Conservation (phyloP, 92 coral and sea anemone species). For the Plumapathes pennacea region DNA sequence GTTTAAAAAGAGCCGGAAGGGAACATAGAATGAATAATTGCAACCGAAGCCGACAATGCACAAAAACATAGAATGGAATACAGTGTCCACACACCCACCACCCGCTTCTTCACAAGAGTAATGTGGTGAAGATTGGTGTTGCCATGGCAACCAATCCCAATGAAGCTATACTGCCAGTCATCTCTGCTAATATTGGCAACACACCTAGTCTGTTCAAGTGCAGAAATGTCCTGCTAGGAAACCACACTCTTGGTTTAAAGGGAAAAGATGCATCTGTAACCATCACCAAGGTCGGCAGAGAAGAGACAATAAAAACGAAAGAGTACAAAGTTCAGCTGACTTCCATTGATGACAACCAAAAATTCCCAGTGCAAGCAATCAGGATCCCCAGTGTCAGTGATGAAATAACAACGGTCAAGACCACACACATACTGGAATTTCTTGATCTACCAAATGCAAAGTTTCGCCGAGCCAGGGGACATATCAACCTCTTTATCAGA, state of each 20-base stretch:
- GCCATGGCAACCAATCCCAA: constrained; percentile 25
- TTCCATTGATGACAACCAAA: constrained; percentile 25
- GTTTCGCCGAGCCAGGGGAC: constrained; percentile 41
- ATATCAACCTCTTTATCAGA: constrained; percentile 31
- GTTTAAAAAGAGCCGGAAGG: constrained; percentile 43
- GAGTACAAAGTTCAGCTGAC: constrained; percentile 37
- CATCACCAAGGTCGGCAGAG: constrained; percentile 50
- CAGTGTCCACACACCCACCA: constrained; percentile 48
- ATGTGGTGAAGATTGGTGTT: constrained; percentile 18
- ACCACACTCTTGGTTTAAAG: constrained; percentile 57
- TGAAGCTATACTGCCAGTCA: constrained; percentile 51
- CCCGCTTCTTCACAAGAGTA: constrained; percentile 46
- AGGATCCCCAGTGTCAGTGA: constrained; percentile 49
- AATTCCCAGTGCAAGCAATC: constrained; percentile 33
- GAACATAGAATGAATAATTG: constrained; percentile 32
- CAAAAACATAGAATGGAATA: constrained; percentile 35
- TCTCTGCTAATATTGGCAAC: constrained; percentile 32
- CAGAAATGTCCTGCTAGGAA: constrained; percentile 56
- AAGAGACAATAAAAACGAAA: constrained; percentile 26
- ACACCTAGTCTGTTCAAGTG: constrained; percentile 19
- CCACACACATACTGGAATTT: constrained; percentile 4
- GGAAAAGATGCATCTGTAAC: constrained; percentile 42
- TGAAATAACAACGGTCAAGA: constrained; percentile 32
- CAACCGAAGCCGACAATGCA: constrained; percentile 35
- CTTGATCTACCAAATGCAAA: constrained; percentile 31